Base-by-base conservation (phyloP, 1,140 invertebrate genomes). In the Gryon sp. region DNA sequence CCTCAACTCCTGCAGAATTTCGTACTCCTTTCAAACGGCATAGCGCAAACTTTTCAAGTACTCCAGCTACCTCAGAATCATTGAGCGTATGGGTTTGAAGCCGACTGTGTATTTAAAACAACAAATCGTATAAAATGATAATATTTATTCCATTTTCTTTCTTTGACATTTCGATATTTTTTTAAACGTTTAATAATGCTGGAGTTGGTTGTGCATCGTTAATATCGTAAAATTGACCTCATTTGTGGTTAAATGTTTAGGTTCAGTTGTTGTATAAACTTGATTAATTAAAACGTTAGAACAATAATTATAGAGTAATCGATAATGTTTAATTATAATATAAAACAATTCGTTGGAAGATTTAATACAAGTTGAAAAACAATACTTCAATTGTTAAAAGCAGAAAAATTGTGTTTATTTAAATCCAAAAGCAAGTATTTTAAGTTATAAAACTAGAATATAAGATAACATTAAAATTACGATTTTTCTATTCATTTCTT, bases 51-150 rank as follows among this genome's bases (percentile, higher is more conserved):
- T 87, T 86, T 38, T 52, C 83, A 4, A 77, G 65, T 7, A 62
- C 79, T 6, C 59, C 83, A 63, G 66, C 80, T 14, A 81, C 78
- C 30, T 62, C 79, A 3, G 86, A 89, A 48, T 83, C 86, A 2
- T 60, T 87, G 14, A 89, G 86, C 41, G 87, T 89, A 6, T 89
- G 88, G 88, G 88, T 89, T 2, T 89, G 83, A 36, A 0, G 11
- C 18, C 9, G 46, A 16, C 38, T 1, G 22, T 24, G n/a, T 45
- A 52, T 16, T n/a, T 11, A 2, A 38, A 40, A 19, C 11, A 19
- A 11, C 12, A 41, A 14, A 32, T 11, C 12, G 18, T 43, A 45
- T 32, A 11, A 57, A 7, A 30, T 32, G 28, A 52, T 63, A 16
- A 48, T 24, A 38, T 45, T 32, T 45, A 26, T 46, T 30, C 7